A percentile compares a stretch with the other conserved stretches of the same genome.
Evolutionary conservation across 2,888 invertebrate genomes (phyloP).

Genomic region (Oligia latruncula): DNA sequence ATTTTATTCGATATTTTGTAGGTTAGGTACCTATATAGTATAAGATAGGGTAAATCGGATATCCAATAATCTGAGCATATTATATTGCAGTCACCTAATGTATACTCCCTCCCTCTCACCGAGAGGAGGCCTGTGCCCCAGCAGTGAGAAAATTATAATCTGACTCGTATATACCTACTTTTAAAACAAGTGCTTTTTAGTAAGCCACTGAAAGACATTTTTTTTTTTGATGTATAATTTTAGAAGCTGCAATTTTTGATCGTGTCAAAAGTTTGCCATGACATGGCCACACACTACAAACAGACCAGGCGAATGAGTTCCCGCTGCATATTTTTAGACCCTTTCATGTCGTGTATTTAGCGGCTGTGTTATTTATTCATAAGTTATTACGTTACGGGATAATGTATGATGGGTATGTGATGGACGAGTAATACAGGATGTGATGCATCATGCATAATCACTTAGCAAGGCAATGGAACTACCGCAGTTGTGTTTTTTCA

Average conservation of each 20-base stretch:
- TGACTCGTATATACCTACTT: not conserved
- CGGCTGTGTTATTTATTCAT: slow-evolving; percentile 60
- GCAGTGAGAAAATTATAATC: no score
- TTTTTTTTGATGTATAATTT: not conserved
- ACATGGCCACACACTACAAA: slow-evolving; percentile 28
- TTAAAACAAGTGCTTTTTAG: not conserved
- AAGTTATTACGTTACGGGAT: slow-evolving; percentile 60
- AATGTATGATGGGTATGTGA: slow-evolving; percentile 62
- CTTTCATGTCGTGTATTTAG: slow-evolving; percentile 47
- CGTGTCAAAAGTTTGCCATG: not conserved
- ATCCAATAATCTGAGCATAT: not conserved
- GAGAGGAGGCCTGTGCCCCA: no score
- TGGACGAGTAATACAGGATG: slow-evolving; percentile 57
- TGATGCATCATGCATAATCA: slow-evolving; percentile 67
- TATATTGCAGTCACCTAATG: not conserved
- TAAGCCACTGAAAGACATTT: not conserved
- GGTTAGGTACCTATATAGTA: not conserved
- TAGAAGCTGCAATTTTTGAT: slow-evolving; percentile 26
- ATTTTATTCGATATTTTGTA: not conserved
- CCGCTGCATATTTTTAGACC: slow-evolving; percentile 47
- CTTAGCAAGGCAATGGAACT: slow-evolving; percentile 37
- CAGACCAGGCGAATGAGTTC: slow-evolving; percentile 34
- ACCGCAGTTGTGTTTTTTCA: not conserved
- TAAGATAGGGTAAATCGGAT: not conserved
- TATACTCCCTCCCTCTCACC: not conserved